phyloP scores from a whole-genome alignment of 2,888 invertebrate species.

The Platerodrilus igneus region DNA sequence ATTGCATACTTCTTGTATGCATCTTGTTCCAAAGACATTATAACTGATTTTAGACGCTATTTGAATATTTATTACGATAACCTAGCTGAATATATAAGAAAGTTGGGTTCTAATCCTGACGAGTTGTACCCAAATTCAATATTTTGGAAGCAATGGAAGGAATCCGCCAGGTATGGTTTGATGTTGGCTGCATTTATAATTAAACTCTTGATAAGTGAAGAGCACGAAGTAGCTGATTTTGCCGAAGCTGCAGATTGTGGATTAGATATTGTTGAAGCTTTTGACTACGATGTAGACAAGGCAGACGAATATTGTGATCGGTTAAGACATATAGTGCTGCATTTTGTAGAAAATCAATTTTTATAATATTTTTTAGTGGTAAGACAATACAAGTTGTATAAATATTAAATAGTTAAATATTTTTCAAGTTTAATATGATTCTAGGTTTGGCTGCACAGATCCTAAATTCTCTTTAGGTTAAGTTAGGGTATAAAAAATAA shows the following conservation, averaged over 20 bases:
- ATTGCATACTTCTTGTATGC: constrained; percentile 36
- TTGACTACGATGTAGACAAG: constrained; percentile 7
- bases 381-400: no score
- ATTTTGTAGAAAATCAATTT: constrained; percentile 15
- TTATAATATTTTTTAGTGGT: constrained; percentile 11
- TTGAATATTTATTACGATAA: constrained; percentile 37
- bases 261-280: constrained; percentile 2
- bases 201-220: constrained; percentile 28
- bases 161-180: constrained; percentile 31
- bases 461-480: no score
- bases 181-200: constrained; percentile 24
- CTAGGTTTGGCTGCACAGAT: no score
- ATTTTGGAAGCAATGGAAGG: constrained; percentile 34
- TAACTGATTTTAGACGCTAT: constrained; percentile 32
- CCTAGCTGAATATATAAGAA: constrained; percentile 28
- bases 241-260: neutral
- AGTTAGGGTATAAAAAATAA: no score
- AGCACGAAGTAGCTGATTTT: constrained; percentile 23
- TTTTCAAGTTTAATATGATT: no score
- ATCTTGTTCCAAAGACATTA: constrained; percentile 29
- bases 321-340: constrained; percentile 12
- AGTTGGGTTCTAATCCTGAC: constrained; percentile 34
- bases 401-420: no score
- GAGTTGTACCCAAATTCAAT: constrained; percentile 33
- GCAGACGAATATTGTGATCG: constrained; percentile 9